phyloP scores from a whole-genome alignment of 1,140 invertebrate species.

The Uloborus diversus region DNA sequence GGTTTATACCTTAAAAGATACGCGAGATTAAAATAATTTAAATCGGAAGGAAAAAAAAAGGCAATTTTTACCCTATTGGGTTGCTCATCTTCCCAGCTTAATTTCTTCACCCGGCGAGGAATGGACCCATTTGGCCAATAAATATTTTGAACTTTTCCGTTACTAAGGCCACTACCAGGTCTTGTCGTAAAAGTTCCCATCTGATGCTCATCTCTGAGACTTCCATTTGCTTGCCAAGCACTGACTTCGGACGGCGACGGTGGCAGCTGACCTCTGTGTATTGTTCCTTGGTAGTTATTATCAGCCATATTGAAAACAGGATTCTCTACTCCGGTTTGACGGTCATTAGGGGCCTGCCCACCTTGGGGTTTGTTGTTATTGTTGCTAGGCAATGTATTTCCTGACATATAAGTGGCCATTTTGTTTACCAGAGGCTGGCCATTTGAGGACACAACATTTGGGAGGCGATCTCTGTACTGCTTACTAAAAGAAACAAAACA shows the following conservation, averaged over 20 bases:
- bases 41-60: no score
- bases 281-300: conserved; percentile 26
- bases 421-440: conserved; percentile 59
- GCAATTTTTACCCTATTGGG: conserved; percentile 42
- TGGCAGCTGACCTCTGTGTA: conserved; percentile 26
- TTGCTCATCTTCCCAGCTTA: conserved; percentile 77
- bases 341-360: conserved; percentile 10
- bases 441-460: conserved; percentile 56
- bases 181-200: conserved; percentile 18
- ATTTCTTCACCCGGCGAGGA: conserved; percentile 74
- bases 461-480: conserved; percentile 60
- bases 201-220: conserved; percentile 23
- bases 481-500: conserved; percentile 58
- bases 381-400: conserved; percentile 33
- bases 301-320: conserved; percentile 59
- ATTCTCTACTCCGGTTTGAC: conserved; percentile 57
- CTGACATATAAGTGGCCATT: conserved; percentile 58
- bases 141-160: conserved; percentile 57
- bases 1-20: no score
- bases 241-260: conserved; percentile 43
- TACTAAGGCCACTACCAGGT: conserved; percentile 31
- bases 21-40: no score
- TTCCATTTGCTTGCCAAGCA: conserved; percentile 43
- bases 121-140: conserved; percentile 70
- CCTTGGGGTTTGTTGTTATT: conserved; percentile 49